These are phyloP conservation scores for Troides aeacus DNA, from an alignment of 2,888 invertebrate species.

Conservation along the genomic window DNA sequence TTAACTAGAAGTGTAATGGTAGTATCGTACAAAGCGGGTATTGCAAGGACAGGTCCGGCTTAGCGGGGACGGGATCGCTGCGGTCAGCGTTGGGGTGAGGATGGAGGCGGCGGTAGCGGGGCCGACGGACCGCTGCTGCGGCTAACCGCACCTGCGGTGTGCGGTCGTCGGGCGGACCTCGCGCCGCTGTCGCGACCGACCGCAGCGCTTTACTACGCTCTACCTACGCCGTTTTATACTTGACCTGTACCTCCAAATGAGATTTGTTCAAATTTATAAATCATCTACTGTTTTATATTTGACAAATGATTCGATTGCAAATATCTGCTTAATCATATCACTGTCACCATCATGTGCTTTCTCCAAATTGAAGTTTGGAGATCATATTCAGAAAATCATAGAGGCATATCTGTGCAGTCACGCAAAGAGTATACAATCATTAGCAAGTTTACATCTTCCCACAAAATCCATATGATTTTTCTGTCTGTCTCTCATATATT, in stretches of 20 bases:
- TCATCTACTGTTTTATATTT: too few relatives aligned
- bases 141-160: slow-evolving; percentile 32
- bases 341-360: too few relatives aligned
- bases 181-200: slow-evolving; percentile 31
- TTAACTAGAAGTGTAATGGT: not conserved
- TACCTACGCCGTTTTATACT: slow-evolving; percentile 29
- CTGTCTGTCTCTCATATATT: too few relatives aligned
- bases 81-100: slow-evolving; percentile 33
- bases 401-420: too few relatives aligned
- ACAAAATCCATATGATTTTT: too few relatives aligned
- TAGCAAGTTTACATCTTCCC: too few relatives aligned
- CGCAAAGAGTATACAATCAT: too few relatives aligned
- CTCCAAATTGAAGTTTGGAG: too few relatives aligned
- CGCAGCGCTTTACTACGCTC: slow-evolving; percentile 36
- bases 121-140: slow-evolving; percentile 37
- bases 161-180: slow-evolving; percentile 51
- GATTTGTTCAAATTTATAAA: not conserved
- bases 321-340: too few relatives aligned
- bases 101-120: slow-evolving; percentile 38
- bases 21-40: slow-evolving; percentile 29
- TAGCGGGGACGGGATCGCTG: slow-evolving; percentile 39
- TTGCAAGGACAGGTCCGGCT: slow-evolving; percentile 48
- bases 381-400: too few relatives aligned
- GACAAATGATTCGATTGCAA: too few relatives aligned
- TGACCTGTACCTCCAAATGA: not conserved